These are phyloP conservation scores for Branchipolynoe longqiensis DNA, from an alignment of 2,888 invertebrate genomes.

Conservation along the genomic window DNA sequence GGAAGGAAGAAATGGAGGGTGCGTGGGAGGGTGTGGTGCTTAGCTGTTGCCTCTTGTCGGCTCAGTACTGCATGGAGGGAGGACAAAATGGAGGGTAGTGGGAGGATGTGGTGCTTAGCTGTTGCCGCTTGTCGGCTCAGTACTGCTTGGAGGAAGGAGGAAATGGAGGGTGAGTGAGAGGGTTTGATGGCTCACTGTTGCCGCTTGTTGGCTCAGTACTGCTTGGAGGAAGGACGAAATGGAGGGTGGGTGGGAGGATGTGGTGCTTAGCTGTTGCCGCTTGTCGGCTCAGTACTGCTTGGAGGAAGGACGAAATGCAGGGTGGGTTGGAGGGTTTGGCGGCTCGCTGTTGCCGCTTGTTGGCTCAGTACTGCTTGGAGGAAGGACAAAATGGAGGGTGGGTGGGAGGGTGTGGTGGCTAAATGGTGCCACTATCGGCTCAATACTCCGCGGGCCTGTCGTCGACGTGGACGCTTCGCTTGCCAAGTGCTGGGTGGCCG, in stretches of 20 bases:
- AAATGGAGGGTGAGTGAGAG: too few relatives aligned
- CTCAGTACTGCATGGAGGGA: too few relatives aligned
- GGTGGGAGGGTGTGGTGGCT: not conserved
- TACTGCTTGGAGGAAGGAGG: too few relatives aligned
- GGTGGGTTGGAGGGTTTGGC: not conserved
- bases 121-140: too few relatives aligned
- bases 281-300: not conserved
- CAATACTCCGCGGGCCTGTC: not conserved
- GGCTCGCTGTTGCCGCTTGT: not conserved
- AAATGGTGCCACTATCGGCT: not conserved
- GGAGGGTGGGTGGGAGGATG: not conserved
- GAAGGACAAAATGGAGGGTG: not conserved
- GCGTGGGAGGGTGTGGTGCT: not conserved
- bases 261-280: not conserved
- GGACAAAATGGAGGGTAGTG: too few relatives aligned
- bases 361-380: not conserved
- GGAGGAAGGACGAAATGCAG: not conserved
- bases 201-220: not conserved
- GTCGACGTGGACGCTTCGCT: slow-evolving; percentile 21
- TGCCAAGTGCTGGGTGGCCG: slow-evolving; percentile 55
- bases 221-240: not conserved
- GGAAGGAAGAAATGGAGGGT: not conserved
- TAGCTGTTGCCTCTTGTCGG: too few relatives aligned
- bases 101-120: too few relatives aligned
- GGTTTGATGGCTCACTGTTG: not conserved